Conservation (phyloP, 2,797 vertebrate genomes). For the Garrulus glandarius region DNA sequence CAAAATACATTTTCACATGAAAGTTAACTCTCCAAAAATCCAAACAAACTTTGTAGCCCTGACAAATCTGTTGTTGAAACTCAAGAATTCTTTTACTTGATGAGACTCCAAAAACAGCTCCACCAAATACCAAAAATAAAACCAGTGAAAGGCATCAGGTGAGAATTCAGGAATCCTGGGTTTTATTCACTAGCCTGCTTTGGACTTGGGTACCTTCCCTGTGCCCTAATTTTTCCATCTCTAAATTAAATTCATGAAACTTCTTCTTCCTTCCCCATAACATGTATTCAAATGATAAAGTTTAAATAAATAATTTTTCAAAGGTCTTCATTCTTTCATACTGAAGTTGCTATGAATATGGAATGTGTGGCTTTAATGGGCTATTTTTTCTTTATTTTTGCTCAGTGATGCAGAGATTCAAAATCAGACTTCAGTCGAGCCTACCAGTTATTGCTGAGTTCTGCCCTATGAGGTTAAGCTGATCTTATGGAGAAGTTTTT, state of each 20-base stretch:
- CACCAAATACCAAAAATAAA: background rate
- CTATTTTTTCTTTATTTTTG: background rate
- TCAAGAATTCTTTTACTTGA: background rate
- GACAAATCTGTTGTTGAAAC: background rate
- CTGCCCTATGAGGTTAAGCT: background rate
- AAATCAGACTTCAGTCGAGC: background rate
- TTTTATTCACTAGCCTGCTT: background rate
- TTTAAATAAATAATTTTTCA: background rate
- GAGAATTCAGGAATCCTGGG: background rate
- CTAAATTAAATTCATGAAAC: background rate
- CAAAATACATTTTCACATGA: background rate
- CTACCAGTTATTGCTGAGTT: background rate
- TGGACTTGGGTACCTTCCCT: background rate
- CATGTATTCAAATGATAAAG: rapidly evolving
- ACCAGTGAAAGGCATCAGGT: background rate
- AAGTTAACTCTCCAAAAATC: background rate
- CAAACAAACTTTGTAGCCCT: background rate
- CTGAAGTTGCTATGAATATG: background rate
- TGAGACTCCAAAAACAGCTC: background rate
- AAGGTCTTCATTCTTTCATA: background rate
- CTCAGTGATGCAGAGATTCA: background rate
- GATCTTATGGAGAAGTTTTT: background rate
- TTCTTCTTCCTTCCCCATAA: background rate
- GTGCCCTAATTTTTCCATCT: background rate
- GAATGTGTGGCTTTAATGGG: background rate